Conservation (phyloP, 2,113 vertebrate genomes). For the Prunella himalayana region DNA sequence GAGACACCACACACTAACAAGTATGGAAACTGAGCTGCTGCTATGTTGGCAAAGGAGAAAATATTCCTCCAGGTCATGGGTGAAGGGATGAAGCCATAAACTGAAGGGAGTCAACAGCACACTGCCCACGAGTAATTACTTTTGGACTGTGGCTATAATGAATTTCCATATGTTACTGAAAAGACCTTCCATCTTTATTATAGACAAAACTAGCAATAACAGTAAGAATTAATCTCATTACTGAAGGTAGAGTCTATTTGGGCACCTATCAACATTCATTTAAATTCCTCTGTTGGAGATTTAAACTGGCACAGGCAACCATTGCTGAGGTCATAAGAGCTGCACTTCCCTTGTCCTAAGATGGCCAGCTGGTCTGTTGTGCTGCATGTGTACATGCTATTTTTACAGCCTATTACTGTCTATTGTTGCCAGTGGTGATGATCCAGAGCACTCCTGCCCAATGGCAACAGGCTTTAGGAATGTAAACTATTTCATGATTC, state of each 20-base stretch:
- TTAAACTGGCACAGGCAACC: not conserved
- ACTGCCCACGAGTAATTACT: not conserved
- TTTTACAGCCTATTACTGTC: not conserved
- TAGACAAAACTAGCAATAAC: not conserved
- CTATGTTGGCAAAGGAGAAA: not conserved
- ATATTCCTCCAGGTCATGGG: not conserved
- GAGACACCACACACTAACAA: not conserved
- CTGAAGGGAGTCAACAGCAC: not conserved
- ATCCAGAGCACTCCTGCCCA: not conserved
- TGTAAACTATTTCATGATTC: not conserved
- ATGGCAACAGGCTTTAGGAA: slow-evolving; percentile 11
- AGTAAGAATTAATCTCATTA: not conserved
- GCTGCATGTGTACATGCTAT: not conserved
- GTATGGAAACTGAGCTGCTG: not conserved
- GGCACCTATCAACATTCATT: not conserved
- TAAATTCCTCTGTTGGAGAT: not conserved
- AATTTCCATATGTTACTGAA: slow-evolving; percentile 3
- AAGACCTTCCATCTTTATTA: not conserved
- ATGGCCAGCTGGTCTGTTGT: not conserved
- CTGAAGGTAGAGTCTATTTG: slow-evolving; percentile 5
- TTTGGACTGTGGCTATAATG: not conserved
- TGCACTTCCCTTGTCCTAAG: slow-evolving; percentile 24
- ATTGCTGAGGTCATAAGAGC: not conserved
- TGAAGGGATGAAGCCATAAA: slow-evolving; percentile 8
- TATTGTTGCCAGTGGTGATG: not conserved